phyloP scores from a whole-genome alignment of 2,888 invertebrate species.

The Polyploca ridens region DNA sequence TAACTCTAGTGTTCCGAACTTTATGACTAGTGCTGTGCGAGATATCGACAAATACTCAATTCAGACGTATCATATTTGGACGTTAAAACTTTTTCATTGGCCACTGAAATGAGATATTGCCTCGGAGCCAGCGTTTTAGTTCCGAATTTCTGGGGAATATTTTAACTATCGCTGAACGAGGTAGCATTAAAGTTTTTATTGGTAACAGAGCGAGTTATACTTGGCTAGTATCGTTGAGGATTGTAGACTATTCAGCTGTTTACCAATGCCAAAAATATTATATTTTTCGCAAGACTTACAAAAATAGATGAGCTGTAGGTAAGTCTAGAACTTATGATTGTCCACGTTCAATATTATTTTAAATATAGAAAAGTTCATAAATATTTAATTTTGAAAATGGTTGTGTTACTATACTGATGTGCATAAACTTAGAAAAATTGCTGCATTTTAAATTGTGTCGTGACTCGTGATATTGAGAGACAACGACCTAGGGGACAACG shows the following conservation, averaged over 20 bases:
- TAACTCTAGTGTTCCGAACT: constrained; percentile 17
- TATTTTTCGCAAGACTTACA: not conserved
- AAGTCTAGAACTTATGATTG: not conserved
- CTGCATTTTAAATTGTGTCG: no score
- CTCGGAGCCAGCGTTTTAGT: constrained; percentile 39
- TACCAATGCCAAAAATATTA: not conserved
- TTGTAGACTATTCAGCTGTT: not conserved
- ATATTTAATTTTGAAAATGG: no score
- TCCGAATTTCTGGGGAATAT: constrained; percentile 41
- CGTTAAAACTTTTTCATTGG: constrained; percentile 74
- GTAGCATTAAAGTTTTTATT: constrained; percentile 34
- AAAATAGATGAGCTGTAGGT: not conserved
- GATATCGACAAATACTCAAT: constrained; percentile 51
- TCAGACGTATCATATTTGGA: constrained; percentile 51
- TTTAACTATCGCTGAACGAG: constrained; percentile 33
- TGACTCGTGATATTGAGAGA: no score
- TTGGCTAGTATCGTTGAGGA: not conserved
- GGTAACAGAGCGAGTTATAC: constrained; percentile 18
- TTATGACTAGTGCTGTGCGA: constrained; percentile 22
- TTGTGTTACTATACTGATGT: no score
- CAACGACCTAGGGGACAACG: no score
- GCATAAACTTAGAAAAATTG: no score
- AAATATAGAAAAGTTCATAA: no score
- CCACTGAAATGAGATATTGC: constrained; percentile 56
- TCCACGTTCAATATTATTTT: no score